A percentile compares a stretch with the other conserved stretches of the same genome.
phyloP scores from a whole-genome alignment of 2,888 invertebrate species.

The Tenthredo notha region DNA sequence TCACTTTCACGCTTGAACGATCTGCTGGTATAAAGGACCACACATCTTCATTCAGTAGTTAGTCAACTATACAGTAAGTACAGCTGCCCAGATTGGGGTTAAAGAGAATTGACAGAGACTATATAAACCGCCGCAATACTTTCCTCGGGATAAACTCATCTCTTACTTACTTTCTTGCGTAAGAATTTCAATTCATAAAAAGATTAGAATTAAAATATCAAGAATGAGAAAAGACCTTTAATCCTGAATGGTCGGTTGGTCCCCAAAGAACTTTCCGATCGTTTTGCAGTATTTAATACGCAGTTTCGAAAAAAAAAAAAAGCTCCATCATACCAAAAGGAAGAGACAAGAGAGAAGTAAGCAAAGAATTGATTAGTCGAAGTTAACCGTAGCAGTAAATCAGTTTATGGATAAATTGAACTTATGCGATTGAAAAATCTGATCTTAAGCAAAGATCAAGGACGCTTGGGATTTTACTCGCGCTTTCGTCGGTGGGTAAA shows the following conservation, averaged over 20 bases:
- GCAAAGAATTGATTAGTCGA: too few species aligned
- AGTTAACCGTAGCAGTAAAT: neutral
- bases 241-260: too few species aligned
- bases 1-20: conserved; percentile 18
- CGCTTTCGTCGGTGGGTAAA: neutral
- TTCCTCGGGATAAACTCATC: neutral
- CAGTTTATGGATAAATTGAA: neutral
- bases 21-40: conserved; percentile 4
- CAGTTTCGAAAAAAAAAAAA: too few species aligned
- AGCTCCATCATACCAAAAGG: too few species aligned
- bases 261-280: neutral
- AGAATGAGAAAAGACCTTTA: neutral
- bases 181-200: neutral
- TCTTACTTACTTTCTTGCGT: conserved; percentile 7
- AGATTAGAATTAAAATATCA: neutral
- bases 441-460: neutral
- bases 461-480: neutral
- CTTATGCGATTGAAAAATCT: neutral
- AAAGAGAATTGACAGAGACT: conserved; percentile 38
- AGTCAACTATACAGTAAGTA: neutral
- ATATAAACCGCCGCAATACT: neutral
- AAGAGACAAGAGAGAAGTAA: too few species aligned
- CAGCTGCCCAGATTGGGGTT: conserved; percentile 47
- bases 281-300: too few species aligned
- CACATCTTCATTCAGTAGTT: neutral